phyloP scores from a whole-genome alignment of 1,140 invertebrate genomes.

The Sinonovacula constricta region DNA sequence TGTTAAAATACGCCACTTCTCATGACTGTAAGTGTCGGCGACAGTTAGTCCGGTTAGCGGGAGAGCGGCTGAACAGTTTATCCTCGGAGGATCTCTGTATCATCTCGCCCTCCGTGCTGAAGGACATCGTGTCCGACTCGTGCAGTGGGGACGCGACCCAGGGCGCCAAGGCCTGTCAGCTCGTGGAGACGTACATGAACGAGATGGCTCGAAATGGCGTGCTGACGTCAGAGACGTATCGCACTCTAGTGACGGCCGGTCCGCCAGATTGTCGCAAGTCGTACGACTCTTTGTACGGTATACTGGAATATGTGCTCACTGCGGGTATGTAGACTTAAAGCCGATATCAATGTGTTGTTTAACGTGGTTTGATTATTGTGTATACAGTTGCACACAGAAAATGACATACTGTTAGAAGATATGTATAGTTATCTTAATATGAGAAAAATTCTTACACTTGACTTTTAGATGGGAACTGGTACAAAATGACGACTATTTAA shows the following conservation, averaged over 20 bases:
- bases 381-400: too few relatives aligned
- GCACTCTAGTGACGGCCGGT: constrained; percentile 66
- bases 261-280: constrained; percentile 66
- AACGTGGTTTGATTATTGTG: too few relatives aligned
- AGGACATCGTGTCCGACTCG: constrained; percentile 69
- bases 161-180: constrained; percentile 61
- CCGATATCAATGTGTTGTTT: too few relatives aligned
- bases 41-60: constrained; percentile 65
- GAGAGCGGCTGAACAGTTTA: constrained; percentile 67
- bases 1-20: constrained; percentile 65
- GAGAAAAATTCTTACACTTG: too few relatives aligned
- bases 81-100: constrained; percentile 67
- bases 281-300: constrained; percentile 71
- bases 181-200: constrained; percentile 72
- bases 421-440: too few relatives aligned
- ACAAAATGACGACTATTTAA: too few relatives aligned
- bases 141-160: constrained; percentile 56
- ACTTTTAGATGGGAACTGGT: too few relatives aligned
- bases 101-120: constrained; percentile 70
- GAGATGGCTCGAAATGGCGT: constrained; percentile 71
- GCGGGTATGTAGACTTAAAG: constrained; percentile 69
- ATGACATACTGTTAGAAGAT: too few relatives aligned
- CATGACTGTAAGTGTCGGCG: constrained; percentile 66
- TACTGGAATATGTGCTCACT: constrained; percentile 72
- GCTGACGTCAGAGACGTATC: constrained; percentile 73